Evolutionary conservation across 1,140 invertebrate genomes (phyloP).

Genomic region (Grapholita molesta): DNA sequence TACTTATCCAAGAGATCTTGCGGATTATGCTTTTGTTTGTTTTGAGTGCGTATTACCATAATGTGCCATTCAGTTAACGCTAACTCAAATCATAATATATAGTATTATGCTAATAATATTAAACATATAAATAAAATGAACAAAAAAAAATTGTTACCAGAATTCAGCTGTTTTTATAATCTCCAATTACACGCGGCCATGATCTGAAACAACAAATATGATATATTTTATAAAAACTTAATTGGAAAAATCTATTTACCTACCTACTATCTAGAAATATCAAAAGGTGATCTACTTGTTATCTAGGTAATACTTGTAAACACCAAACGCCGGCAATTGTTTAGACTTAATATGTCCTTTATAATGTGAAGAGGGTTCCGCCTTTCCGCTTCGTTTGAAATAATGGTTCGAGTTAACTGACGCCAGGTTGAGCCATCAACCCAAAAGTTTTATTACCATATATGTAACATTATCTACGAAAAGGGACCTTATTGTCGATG

Average conservation of each 20-base stretch:
- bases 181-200: slow-evolving; percentile 2
- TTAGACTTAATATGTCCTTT: slow-evolving; percentile 37
- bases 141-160: background rate
- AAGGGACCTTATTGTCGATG: no score
- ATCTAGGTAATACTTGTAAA: background rate
- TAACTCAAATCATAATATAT: background rate
- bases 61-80: background rate
- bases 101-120: background rate
- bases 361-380: slow-evolving; percentile 54
- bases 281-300: no score
- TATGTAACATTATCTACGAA: no score
- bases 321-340: slow-evolving; percentile 29
- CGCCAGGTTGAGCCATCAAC: slow-evolving; percentile 17
- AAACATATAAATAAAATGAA: background rate
- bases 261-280: no score
- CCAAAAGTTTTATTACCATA: slow-evolving; percentile 15
- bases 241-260: no score
- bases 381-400: background rate
- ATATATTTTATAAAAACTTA: background rate
- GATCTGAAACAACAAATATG: slow-evolving; percentile 18
- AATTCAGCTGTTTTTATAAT: background rate
- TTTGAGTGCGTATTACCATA: background rate
- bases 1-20: background rate
- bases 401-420: slow-evolving; percentile 26
- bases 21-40: background rate